Conservation (phyloP, 2,113 vertebrate genomes). For the Hemichromis elongatus region DNA sequence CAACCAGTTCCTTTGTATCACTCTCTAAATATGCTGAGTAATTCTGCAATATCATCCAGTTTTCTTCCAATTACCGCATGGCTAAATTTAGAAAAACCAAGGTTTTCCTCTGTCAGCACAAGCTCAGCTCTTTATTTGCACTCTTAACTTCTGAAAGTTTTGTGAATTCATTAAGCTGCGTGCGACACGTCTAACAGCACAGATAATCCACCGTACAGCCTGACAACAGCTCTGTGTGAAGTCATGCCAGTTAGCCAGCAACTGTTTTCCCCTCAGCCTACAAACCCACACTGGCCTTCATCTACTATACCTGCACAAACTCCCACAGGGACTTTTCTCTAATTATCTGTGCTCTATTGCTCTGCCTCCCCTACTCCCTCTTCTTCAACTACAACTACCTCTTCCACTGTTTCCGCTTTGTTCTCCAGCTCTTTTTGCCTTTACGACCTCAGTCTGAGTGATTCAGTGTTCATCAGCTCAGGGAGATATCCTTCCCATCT, state of each 20-base stretch:
- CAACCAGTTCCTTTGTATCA: not conserved
- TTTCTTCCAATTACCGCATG: not conserved
- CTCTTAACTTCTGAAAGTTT: not conserved
- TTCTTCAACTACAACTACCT: not conserved
- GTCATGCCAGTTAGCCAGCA: not conserved
- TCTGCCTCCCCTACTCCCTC: not conserved
- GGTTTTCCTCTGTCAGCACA: constrained; percentile 8
- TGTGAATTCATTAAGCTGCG: constrained; percentile 8
- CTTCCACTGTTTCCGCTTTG: not conserved
- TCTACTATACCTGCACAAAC: constrained; percentile 9
- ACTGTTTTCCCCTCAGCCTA: constrained; percentile 30
- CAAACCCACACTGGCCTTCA: not conserved
- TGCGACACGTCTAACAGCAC: not conserved
- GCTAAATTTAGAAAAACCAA: not conserved
- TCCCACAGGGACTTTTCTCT: constrained; percentile 25
- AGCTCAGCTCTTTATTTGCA: not conserved
- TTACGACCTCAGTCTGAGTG: not conserved
- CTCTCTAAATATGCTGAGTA: not conserved
- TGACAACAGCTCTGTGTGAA: not conserved
- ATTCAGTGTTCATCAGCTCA: not conserved
- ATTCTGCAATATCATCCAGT: not conserved
- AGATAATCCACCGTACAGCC: not conserved
- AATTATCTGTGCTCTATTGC: constrained; percentile 44
- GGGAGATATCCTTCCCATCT: not conserved
- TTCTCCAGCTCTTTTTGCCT: not conserved